A percentile compares a stretch with the other conserved stretches of the same genome.
These are phyloP conservation scores for Enteromius afrohamiltoni DNA, from an alignment of 2,797 vertebrate species.

Conservation along the genomic window DNA sequence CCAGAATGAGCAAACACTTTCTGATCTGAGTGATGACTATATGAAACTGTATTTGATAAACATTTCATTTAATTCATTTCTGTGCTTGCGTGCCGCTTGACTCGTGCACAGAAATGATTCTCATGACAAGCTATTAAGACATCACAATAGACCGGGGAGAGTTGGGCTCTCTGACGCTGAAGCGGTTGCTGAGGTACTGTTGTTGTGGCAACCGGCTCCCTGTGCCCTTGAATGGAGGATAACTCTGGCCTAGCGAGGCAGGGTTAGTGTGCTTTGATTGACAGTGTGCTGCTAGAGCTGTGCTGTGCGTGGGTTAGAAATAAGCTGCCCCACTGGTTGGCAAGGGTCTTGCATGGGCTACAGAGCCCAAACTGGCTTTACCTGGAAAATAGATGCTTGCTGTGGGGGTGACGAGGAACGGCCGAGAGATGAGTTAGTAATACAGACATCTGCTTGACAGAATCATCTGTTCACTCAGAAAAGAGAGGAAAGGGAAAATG, in stretches of 20 bases:
- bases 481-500: conserved; percentile 44
- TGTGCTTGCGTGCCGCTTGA: neutral
- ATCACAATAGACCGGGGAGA: neutral
- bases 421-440: conserved; percentile 50
- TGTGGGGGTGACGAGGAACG: conserved; percentile 4
- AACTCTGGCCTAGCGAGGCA: conserved; percentile 30
- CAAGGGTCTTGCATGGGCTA: conserved; percentile 36
- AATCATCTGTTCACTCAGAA: conserved; percentile 53
- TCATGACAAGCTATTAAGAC: conserved; percentile 45
- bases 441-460: conserved; percentile 49
- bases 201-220: conserved; percentile 40
- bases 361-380: conserved; percentile 41
- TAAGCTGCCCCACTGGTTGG: conserved; percentile 28
- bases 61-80: neutral
- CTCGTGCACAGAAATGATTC: neutral
- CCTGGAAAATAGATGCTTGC: conserved; percentile 54
- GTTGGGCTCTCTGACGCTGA: conserved; percentile 1
- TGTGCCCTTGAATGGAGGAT: conserved; percentile 56
- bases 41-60: conserved; percentile 26
- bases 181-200: conserved; percentile 20
- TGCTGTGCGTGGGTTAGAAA: conserved; percentile 42
- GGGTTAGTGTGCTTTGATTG: conserved; percentile 38
- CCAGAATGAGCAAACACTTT: conserved; percentile 4
- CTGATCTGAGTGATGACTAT: conserved; percentile 19
- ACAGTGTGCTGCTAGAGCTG: conserved; percentile 38